Evolutionary conservation across 2,113 vertebrate species (phyloP), one percentile per base, ranked within the genome.

Genomic region (Pao palembangensis): DNA sequence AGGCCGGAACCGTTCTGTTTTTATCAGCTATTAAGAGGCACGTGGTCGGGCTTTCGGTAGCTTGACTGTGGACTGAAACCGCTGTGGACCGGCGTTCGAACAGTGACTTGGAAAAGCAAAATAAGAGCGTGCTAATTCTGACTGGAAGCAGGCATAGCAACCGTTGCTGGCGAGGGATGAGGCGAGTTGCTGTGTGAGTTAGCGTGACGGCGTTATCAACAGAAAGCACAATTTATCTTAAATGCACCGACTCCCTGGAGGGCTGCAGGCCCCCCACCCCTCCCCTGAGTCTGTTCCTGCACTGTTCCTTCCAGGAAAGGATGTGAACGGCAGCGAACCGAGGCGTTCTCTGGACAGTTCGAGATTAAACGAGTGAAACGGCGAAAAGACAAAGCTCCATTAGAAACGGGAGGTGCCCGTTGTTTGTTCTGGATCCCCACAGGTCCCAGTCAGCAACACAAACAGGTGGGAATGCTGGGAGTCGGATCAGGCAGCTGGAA

Each of bases 401-500:
- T 15, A 12, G 43, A 46, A 69, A 73, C 28, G 67, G 61, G 66
- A 48, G 67, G 67, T 57, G 59, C 58, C 25, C 46, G 51, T 75
- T 80, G 63, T 70, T 19, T 75, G 53, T n/a, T n/a, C n/a, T n/a
- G n/a, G n/a, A n/a, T n/a, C n/a, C n/a, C n/a, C n/a, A n/a, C n/a
- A n/a, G n/a, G n/a, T n/a, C n/a, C n/a, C n/a, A n/a, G n/a, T n/a
- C n/a, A n/a, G n/a, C n/a, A n/a, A n/a, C n/a, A n/a, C n/a, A n/a
- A 82, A 85, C 73, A 61, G 65, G 54, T 57, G 19, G 49, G 63
- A 44, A 54, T 64, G 69, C 59, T 21, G 63, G 68, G 48, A 74
- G 64, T 55, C 66, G 73, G 67, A 69, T 60, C 52, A 61, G 57
- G 54, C 72, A 76, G 69, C 69, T 67, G 73, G 82, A 74, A 79